Base-by-base conservation (phyloP, 2,888 invertebrate genomes). In the Magallana nippona region DNA sequence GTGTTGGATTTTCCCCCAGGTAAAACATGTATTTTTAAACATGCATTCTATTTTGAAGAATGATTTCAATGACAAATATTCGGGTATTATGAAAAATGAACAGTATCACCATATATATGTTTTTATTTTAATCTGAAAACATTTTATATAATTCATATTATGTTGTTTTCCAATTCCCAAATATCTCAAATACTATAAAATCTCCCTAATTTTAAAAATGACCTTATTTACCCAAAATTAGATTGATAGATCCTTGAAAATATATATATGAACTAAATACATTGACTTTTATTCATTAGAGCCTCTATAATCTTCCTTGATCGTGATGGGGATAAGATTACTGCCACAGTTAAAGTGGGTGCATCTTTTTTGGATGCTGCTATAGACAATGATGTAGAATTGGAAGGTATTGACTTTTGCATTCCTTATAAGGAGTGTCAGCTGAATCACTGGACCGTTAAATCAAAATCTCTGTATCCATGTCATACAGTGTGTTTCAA, bases 351-450 rank as follows among this genome's bases (percentile, higher is more conserved):
- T n/a, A 88, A 85, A 84, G 88, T 92, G 22, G 93, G 93, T 17
- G 88, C 90, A 55, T 89, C 89, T 81, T 86, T 93, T 63, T 88
- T 93, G 11, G 92, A 92, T 87, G 91, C 93, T 32, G 92, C 93
- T 19, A 87, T 92, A 58, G 91, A 93, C 55, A 92, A 93, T 87
- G 91, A 93, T 86, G 85, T 93, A 55, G 88, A 85, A 81, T 80
- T 87, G 82, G 89, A 84, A 89, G 89, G 86, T 86, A 86, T 58
- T n/a, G 8, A 22, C 58, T 3, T 56, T 22, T 57, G 17, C 13
- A 32, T 57, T 85, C 17, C 82, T 82, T 81, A 90, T 90, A 83
- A 90, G 92, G 92, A 81, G 90, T 93, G 15, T 89, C 88, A 63
- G 87, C 93, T 19, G 86, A 90, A 92, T 93, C 86, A 83, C 22